These are phyloP conservation scores for Brotula barbata DNA, from an alignment of 2,797 vertebrate species.

Conservation along the genomic window DNA sequence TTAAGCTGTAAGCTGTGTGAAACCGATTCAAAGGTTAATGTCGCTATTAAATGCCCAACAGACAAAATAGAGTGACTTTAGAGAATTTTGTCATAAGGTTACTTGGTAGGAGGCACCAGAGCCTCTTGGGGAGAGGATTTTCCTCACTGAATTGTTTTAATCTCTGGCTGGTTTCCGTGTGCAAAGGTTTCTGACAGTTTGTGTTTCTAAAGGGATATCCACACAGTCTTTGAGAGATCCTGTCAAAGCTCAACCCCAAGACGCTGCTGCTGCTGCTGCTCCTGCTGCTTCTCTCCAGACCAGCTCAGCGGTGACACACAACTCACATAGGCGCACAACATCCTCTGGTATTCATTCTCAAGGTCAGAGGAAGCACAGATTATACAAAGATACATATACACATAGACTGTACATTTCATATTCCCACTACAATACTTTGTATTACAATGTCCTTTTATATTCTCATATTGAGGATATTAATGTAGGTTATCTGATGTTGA, in stretches of 20 bases:
- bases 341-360: slow-evolving; percentile 60
- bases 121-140: not conserved
- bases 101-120: not conserved
- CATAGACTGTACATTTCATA: too few species aligned
- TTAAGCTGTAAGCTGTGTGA: too few species aligned
- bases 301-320: slow-evolving; percentile 51
- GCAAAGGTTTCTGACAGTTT: not conserved
- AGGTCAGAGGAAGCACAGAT: slow-evolving; percentile 55
- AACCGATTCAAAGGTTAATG: not conserved
- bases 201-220: slow-evolving; percentile 61
- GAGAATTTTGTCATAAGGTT: not conserved
- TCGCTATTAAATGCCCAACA: slow-evolving; percentile 2
- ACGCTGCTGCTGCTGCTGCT: slow-evolving; percentile 9
- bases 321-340: slow-evolving; percentile 47
- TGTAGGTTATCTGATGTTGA: too few species aligned
- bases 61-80: not conserved
- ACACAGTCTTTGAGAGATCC: slow-evolving; percentile 71
- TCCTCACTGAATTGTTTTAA: not conserved
- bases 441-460: too few species aligned
- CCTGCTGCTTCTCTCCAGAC: slow-evolving; percentile 25
- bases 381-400: not conserved
- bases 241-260: slow-evolving; percentile 41
- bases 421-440: too few species aligned
- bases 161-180: not conserved
- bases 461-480: too few species aligned